These are phyloP conservation scores for Ptychodera flava DNA, from an alignment of 35 echinoderm and acorn worm species.

Conservation along the genomic window DNA sequence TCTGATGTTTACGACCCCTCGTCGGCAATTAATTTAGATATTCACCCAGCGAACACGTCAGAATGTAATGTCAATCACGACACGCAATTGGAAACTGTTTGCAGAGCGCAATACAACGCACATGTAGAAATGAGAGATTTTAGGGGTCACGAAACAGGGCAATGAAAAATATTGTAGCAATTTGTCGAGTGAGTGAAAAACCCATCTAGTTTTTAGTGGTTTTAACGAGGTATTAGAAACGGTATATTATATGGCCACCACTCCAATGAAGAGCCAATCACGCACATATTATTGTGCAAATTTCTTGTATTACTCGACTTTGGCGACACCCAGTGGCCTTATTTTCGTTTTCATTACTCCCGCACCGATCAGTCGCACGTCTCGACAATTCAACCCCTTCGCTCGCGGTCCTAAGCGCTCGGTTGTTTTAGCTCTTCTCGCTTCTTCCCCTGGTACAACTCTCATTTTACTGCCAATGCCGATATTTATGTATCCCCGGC, in stretches of 20 bases:
- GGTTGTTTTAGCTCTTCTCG: too few relatives aligned
- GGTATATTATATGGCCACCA: background rate
- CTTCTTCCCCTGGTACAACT: too few relatives aligned
- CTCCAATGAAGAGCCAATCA: background rate
- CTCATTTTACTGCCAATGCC: too few relatives aligned
- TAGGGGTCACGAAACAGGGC: background rate
- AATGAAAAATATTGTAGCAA: constrained; percentile 2
- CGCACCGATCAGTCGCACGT: background rate
- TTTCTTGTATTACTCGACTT: background rate
- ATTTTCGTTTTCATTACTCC: background rate
- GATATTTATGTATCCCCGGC: too few relatives aligned
- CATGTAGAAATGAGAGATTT: background rate
- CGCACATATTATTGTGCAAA: background rate
- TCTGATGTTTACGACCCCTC: too few relatives aligned
- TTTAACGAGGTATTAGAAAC: background rate
- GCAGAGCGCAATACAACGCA: background rate
- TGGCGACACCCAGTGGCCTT: background rate
- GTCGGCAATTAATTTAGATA: too few relatives aligned
- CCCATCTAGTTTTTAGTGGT: background rate
- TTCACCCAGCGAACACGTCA: too few relatives aligned
- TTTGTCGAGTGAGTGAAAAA: background rate
- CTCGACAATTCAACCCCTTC: too few relatives aligned
- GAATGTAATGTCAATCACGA: too few relatives aligned
- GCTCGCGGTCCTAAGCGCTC: too few relatives aligned
- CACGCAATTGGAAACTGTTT: background rate